Evolutionary conservation across 2,113 vertebrate genomes (phyloP).

Genomic region (Tretioscincus oriximinensis): DNA sequence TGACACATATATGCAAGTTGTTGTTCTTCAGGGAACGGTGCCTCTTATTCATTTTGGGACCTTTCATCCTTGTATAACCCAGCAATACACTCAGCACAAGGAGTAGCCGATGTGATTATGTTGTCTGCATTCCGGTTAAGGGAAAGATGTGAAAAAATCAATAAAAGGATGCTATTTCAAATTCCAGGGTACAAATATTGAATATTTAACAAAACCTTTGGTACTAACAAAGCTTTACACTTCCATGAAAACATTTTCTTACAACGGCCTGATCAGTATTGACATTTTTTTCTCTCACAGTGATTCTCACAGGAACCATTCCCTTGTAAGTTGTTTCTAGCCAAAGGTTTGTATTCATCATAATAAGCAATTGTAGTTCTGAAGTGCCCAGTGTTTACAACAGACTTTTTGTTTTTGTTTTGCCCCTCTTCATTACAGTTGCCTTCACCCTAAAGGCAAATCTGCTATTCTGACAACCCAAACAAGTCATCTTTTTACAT

Average conservation of each 20-base stretch:
- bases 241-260: constrained; percentile 25
- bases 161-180: not conserved
- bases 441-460: constrained; percentile 25
- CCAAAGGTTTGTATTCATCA: constrained; percentile 13
- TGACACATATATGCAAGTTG: constrained; percentile 1
- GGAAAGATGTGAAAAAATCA: not conserved
- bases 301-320: not conserved
- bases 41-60: not conserved
- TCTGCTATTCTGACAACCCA: constrained; percentile 28
- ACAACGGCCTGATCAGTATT: constrained; percentile 12
- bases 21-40: not conserved
- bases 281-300: constrained; percentile 14
- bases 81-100: not conserved
- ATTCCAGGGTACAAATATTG: not conserved
- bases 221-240: not conserved
- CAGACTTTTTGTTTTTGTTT: not conserved
- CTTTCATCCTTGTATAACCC: not conserved
- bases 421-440: constrained; percentile 19
- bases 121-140: not conserved
- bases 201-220: not conserved
- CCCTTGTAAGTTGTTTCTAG: not conserved
- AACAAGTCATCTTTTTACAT: not conserved
- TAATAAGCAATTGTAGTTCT: constrained; percentile 17
- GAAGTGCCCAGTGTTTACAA: not conserved
- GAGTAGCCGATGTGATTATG: fast-evolving